Evolutionary conservation across 2,797 vertebrate genomes (phyloP).

Genomic region (Thunnus albacares): DNA sequence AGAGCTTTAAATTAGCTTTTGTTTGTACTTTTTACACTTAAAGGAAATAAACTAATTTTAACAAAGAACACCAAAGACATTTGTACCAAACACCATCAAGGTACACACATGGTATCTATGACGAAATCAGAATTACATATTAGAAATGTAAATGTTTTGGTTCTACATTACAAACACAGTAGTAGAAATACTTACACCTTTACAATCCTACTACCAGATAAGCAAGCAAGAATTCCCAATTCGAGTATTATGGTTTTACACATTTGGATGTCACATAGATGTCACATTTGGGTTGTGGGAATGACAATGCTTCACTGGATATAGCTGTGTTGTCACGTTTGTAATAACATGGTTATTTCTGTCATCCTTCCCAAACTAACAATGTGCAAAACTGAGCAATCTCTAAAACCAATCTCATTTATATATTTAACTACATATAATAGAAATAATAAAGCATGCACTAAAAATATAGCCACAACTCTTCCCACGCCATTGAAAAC

Average conservation of each 20-base stretch:
- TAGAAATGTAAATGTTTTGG: neutral
- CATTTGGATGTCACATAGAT: conserved; percentile 8
- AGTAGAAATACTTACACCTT: neutral
- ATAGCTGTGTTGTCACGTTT: conserved; percentile 8
- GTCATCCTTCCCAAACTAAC: conserved; percentile 6
- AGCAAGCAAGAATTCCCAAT: too few species aligned
- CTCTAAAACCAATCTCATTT: conserved; percentile 9
- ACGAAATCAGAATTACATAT: neutral
- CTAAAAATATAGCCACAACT: conserved; percentile 23
- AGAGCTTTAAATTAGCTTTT: neutral
- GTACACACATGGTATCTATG: neutral
- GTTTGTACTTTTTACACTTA: neutral
- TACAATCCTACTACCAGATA: neutral
- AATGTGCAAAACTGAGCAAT: neutral
- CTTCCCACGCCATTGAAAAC: conserved; percentile 20
- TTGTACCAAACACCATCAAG: neutral
- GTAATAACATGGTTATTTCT: neutral
- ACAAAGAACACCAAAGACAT: neutral
- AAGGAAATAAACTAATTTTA: neutral
- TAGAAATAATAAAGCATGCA: neutral
- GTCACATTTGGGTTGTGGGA: conserved; percentile 7
- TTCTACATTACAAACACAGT: neutral
- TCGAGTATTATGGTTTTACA: neutral
- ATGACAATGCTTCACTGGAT: conserved; percentile 9
- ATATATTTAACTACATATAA: neutral